These are phyloP conservation scores for Phaethon lepturus DNA, from an alignment of 2,113 vertebrate genomes.

Conservation along the genomic window DNA sequence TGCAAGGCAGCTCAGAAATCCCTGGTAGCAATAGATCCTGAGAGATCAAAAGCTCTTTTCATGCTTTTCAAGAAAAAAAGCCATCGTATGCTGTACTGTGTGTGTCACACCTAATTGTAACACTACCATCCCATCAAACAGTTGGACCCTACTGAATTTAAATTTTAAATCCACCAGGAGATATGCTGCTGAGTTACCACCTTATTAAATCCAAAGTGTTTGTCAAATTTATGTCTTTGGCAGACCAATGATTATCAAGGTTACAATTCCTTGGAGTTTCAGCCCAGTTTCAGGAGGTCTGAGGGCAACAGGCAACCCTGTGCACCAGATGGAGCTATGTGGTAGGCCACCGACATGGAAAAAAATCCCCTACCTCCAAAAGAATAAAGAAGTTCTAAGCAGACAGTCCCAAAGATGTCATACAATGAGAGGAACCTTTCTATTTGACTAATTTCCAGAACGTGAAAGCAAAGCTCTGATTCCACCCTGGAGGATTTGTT, in stretches of 20 bases:
- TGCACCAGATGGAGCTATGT: neutral
- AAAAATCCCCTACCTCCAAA: neutral
- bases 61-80: neutral
- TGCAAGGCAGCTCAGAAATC: neutral
- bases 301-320: neutral
- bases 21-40: neutral
- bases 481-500: neutral
- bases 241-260: neutral
- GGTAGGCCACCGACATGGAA: neutral
- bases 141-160: neutral
- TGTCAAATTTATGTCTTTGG: neutral
- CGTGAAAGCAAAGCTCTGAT: constrained; percentile 9
- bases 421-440: neutral
- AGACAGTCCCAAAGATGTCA: neutral
- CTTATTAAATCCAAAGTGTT: neutral
- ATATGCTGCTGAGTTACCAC: neutral
- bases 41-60: neutral
- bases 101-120: neutral
- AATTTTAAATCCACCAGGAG: neutral
- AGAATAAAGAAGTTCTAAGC: neutral
- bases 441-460: neutral
- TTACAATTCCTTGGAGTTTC: neutral
- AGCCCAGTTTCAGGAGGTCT: fast-evolving
- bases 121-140: neutral
- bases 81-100: fast-evolving